Percentiles rank a stretch among this genome's conserved stretches.
Evolutionary conservation across 1,140 invertebrate genomes (phyloP).

Genomic region (Psilanteris sp.): DNA sequence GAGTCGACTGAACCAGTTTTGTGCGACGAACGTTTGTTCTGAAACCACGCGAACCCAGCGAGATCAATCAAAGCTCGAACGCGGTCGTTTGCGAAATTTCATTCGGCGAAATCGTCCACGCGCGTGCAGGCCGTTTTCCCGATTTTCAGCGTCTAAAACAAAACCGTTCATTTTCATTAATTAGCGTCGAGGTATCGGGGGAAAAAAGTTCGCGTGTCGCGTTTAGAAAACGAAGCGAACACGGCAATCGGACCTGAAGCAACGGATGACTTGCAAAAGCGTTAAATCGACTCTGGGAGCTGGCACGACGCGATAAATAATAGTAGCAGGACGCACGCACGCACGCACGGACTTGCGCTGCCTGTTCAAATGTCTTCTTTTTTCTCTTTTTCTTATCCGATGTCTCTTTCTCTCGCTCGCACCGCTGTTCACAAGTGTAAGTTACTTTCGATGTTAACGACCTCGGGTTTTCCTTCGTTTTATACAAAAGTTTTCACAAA

Average conservation of each 20-base stretch:
- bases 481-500: conserved; percentile 35
- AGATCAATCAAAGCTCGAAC: no score
- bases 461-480: conserved; percentile 47
- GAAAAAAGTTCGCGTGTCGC: neutral
- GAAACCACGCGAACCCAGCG: no score
- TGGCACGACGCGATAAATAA: conserved; percentile 43
- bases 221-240: conserved; percentile 13
- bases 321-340: conserved; percentile 44
- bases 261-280: conserved; percentile 52
- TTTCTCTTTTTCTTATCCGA: conserved; percentile 8
- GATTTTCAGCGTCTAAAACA: no score
- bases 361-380: conserved; percentile 42
- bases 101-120: no score
- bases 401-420: conserved; percentile 12
- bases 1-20: no score
- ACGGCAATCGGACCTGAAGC: conserved; percentile 1
- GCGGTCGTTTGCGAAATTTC: no score
- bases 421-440: conserved; percentile 25
- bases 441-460: conserved; percentile 62
- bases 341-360: conserved; percentile 35
- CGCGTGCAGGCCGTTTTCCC: neutral
- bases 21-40: no score
- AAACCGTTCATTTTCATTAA: neutral
- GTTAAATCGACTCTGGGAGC: conserved; percentile 41
- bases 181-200: neutral